phyloP scores from a whole-genome alignment of 2,113 vertebrate genomes.

The Cyphomyrus plagiostoma region DNA sequence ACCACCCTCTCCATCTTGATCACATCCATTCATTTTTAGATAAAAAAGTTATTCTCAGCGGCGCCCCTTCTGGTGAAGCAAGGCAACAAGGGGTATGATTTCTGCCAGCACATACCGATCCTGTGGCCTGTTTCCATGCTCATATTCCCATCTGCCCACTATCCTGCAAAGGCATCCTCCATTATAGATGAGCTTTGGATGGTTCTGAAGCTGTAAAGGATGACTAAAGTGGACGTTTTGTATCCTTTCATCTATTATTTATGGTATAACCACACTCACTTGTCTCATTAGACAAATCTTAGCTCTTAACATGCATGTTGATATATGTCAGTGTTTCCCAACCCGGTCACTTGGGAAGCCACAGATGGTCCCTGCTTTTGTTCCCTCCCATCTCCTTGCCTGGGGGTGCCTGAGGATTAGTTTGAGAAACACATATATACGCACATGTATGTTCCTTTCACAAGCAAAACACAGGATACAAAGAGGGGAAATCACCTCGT shows the following conservation, averaged over 20 bases:
- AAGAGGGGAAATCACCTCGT: neutral
- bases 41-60: neutral
- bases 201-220: slow-evolving; percentile 38
- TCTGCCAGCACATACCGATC: slow-evolving; percentile 27
- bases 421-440: neutral
- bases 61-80: slow-evolving; percentile 10
- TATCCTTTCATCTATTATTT: slow-evolving; percentile 56
- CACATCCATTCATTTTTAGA: neutral
- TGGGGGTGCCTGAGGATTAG: slow-evolving; percentile 27
- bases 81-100: slow-evolving; percentile 18
- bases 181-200: slow-evolving; percentile 52
- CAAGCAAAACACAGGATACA: neutral
- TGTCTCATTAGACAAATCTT: slow-evolving; percentile 32
- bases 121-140: slow-evolving; percentile 18
- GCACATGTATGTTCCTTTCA: neutral
- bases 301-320: slow-evolving; percentile 20
- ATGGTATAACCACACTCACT: slow-evolving; percentile 36
- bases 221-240: slow-evolving; percentile 36
- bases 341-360: neutral
- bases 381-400: neutral
- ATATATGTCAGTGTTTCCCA: slow-evolving; percentile 6
- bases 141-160: slow-evolving; percentile 28
- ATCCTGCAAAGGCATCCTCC: slow-evolving; percentile 44
- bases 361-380: neutral
- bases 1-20: neutral